A percentile compares a stretch with the other conserved stretches of the same genome.
phyloP scores from a whole-genome alignment of 2,888 invertebrate species.

The Ophioninae sp. region DNA sequence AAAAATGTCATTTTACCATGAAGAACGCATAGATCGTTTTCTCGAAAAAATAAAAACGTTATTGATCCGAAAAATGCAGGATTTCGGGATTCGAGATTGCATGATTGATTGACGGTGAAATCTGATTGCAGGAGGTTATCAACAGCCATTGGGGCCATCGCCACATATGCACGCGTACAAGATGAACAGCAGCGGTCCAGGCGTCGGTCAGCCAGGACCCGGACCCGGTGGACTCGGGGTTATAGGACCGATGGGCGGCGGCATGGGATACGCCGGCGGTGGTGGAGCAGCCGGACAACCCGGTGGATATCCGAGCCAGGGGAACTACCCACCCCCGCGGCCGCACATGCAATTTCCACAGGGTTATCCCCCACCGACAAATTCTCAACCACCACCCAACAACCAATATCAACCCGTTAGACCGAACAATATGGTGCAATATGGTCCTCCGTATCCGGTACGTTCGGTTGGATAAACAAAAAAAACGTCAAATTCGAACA shows the following conservation, averaged over 20 bases:
- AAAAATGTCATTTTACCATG: background rate
- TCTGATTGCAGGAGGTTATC: slow-evolving; percentile 82
- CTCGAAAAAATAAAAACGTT: background rate
- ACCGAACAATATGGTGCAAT: slow-evolving; percentile 79
- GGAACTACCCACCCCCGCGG: slow-evolving; percentile 80
- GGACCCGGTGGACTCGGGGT: slow-evolving; percentile 77
- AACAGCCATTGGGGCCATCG: slow-evolving; percentile 84
- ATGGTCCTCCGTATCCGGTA: slow-evolving; percentile 77
- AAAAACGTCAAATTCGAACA: background rate
- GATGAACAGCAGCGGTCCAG: slow-evolving; percentile 80
- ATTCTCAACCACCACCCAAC: slow-evolving; percentile 78
- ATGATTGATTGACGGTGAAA: slow-evolving; percentile 30
- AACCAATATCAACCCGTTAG: slow-evolving; percentile 79
- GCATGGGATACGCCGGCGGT: slow-evolving; percentile 77
- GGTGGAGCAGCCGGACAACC: slow-evolving; percentile 82
- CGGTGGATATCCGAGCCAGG: slow-evolving; percentile 80
- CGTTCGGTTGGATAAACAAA: slow-evolving; percentile 21
- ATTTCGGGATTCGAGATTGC: background rate
- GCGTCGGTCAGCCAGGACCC: slow-evolving; percentile 83
- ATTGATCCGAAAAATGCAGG: background rate
- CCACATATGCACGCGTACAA: slow-evolving; percentile 85
- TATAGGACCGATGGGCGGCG: slow-evolving; percentile 77
- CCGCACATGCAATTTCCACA: slow-evolving; percentile 81
- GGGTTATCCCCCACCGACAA: slow-evolving; percentile 77
- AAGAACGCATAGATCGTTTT: background rate